Conservation (phyloP, 2,113 vertebrate species). For the Perognathus longimembris region DNA sequence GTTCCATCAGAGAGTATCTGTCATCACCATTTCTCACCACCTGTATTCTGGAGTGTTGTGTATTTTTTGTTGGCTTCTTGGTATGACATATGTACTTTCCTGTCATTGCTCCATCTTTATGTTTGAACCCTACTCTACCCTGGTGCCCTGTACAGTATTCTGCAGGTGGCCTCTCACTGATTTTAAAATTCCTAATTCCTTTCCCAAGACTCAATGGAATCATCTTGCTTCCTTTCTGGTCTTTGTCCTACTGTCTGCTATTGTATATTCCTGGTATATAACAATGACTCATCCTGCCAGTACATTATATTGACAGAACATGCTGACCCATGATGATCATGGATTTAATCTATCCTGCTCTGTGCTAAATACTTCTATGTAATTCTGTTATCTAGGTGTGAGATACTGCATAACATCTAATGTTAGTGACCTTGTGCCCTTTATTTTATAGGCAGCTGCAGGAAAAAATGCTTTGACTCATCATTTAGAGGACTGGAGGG, state of each 20-base stretch:
- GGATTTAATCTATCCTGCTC: not conserved
- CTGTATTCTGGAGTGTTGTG: not conserved
- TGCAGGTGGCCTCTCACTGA: not conserved
- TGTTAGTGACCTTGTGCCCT: not conserved
- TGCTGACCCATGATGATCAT: not conserved
- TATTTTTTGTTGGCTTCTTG: not conserved
- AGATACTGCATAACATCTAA: not conserved
- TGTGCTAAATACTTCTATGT: not conserved
- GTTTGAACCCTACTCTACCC: not conserved
- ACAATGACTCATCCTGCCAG: not conserved
- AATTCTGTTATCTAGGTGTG: not conserved
- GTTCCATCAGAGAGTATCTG: not conserved
- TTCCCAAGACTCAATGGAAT: not conserved
- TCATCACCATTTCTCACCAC: not conserved
- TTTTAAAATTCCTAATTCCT: not conserved
- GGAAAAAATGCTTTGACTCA: slow-evolving; percentile 80
- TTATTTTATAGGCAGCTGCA: slow-evolving; percentile 85
- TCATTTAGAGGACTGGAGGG: not conserved
- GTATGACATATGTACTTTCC: not conserved
- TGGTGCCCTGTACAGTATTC: not conserved
- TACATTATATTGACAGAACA: not conserved
- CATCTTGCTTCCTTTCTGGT: not conserved
- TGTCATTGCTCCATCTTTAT: not conserved
- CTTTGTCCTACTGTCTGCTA: not conserved
- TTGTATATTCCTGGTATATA: not conserved